Evolutionary conservation across 2,113 vertebrate species (phyloP).

Genomic region (Epinephelus fuscoguttatus): DNA sequence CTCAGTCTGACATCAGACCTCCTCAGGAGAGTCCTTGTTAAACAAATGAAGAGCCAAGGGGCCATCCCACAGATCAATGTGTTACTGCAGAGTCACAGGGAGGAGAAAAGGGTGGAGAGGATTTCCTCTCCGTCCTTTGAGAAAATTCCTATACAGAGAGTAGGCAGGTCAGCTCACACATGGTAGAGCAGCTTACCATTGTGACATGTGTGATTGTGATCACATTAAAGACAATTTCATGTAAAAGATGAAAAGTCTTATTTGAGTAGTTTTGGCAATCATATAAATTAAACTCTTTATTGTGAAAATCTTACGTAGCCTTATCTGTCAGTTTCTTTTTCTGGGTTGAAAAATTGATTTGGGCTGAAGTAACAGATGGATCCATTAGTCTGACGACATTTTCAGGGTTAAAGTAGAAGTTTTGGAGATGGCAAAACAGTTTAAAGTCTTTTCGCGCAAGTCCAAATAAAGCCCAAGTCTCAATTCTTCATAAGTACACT

Average conservation of each 20-base stretch:
- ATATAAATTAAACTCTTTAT: no score
- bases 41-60: slow-evolving; percentile 53
- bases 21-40: slow-evolving; percentile 56
- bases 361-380: background rate
- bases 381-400: background rate
- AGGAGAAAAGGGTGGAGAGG: slow-evolving; percentile 55
- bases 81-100: slow-evolving; percentile 33
- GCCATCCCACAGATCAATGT: slow-evolving; percentile 48
- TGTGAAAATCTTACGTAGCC: background rate
- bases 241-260: background rate
- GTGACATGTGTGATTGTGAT: background rate
- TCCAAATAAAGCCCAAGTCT: background rate
- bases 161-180: slow-evolving; percentile 3
- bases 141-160: slow-evolving; percentile 48
- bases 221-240: background rate
- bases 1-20: slow-evolving; percentile 32
- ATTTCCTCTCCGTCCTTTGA: slow-evolving; percentile 60
- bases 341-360: background rate
- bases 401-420: background rate
- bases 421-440: background rate
- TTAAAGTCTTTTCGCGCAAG: background rate
- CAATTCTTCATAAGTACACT: background rate
- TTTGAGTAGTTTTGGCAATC: background rate
- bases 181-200: background rate
- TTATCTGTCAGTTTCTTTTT: background rate